A percentile compares a stretch with the other conserved stretches of the same genome.
These are phyloP conservation scores for Ochropacha duplaris DNA, from an alignment of 2,888 invertebrate genomes.

Conservation along the genomic window DNA sequence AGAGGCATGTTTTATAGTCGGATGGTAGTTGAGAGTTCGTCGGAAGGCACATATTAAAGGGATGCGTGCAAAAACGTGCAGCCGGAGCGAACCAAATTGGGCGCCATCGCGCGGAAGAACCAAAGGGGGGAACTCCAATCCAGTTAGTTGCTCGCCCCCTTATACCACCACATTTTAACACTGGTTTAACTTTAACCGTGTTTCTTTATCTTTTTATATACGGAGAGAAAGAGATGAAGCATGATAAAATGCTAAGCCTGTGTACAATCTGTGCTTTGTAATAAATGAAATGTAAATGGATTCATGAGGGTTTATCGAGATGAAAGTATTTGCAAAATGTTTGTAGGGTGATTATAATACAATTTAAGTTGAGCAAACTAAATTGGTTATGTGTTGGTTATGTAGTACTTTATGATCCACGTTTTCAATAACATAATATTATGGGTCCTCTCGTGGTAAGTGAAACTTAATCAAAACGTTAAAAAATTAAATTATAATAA, in stretches of 20 bases:
- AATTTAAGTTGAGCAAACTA: background rate
- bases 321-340: slow-evolving; percentile 38
- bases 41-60: slow-evolving; percentile 46
- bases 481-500: no score
- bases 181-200: slow-evolving; percentile 38
- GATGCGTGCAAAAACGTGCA: slow-evolving; percentile 65
- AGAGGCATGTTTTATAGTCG: slow-evolving; percentile 36
- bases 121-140: slow-evolving; percentile 46
- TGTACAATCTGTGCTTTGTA: slow-evolving; percentile 34
- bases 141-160: slow-evolving; percentile 48
- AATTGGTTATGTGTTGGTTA: background rate
- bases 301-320: slow-evolving; percentile 35
- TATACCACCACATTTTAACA: slow-evolving; percentile 37
- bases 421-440: no score
- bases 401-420: no score
- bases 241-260: slow-evolving; percentile 35
- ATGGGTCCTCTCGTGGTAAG: no score
- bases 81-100: slow-evolving; percentile 57
- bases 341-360: slow-evolving; percentile 21
- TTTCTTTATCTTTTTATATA: slow-evolving; percentile 30
- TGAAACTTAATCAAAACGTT: no score
- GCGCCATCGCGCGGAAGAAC: slow-evolving; percentile 56
- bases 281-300: slow-evolving; percentile 49
- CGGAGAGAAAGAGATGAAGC: slow-evolving; percentile 23
- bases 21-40: slow-evolving; percentile 13